Evolutionary conservation across 2,113 vertebrate genomes (phyloP).

Genomic region (Syngnathus floridae): DNA sequence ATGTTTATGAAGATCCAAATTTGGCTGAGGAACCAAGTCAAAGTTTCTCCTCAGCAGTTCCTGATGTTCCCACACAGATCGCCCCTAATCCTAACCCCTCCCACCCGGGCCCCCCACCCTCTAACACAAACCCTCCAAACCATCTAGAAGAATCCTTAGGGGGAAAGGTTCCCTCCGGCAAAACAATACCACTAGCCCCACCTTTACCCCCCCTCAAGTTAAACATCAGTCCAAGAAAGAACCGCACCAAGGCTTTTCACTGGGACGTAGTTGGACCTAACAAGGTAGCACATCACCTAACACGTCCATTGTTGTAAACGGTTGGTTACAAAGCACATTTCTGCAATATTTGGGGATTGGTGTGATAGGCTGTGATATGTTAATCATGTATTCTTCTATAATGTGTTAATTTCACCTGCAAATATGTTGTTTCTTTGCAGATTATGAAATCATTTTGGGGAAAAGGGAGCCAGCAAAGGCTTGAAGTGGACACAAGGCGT

Average conservation of each 20-base stretch:
- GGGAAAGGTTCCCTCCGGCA: neutral
- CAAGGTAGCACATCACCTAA: slow-evolving; percentile 53
- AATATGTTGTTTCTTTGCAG: slow-evolving; percentile 58
- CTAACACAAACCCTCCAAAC: neutral
- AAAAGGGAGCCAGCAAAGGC: slow-evolving; percentile 41
- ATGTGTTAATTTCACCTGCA: neutral
- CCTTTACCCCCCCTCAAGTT: slow-evolving; percentile 21
- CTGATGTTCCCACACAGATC: neutral
- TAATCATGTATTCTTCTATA: neutral
- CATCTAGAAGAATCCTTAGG: neutral
- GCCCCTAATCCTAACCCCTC: neutral
- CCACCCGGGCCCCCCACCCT: neutral
- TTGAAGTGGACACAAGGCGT: slow-evolving; percentile 55
- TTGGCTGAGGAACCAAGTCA: neutral
- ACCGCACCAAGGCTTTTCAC: slow-evolving; percentile 71
- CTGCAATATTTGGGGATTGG: neutral
- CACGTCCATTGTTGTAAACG: no score
- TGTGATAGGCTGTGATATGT: neutral
- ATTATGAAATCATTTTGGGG: slow-evolving; percentile 76
- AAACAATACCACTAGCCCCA: slow-evolving; percentile 10
- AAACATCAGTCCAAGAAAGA: neutral
- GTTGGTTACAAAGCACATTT: neutral
- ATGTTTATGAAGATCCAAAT: neutral
- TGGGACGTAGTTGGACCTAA: slow-evolving; percentile 68
- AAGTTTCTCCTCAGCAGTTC: neutral